Evolutionary conservation across 2,888 invertebrate species (phyloP).

Genomic region (Vesta saturnalis): DNA sequence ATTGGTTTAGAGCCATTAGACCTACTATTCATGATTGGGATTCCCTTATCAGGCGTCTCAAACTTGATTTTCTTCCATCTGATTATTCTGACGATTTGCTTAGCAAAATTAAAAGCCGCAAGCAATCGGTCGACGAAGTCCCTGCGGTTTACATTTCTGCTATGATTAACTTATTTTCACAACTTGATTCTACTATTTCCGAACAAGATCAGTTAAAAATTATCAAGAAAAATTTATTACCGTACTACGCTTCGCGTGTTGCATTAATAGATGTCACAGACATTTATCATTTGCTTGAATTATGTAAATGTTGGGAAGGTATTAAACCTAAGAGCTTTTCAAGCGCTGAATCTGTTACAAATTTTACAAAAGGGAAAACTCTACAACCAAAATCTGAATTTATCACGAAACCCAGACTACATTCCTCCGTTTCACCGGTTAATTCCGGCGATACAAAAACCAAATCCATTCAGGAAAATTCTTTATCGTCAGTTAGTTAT

Average conservation of each 20-base stretch:
- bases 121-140: background rate
- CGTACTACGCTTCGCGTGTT: background rate
- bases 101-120: background rate
- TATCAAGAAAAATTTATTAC: background rate
- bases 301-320: background rate
- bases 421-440: no score
- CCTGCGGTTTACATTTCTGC: background rate
- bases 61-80: background rate
- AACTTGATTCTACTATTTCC: background rate
- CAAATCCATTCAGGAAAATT: no score
- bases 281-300: background rate
- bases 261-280: background rate
- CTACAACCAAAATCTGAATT: no score
- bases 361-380: no score
- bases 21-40: background rate
- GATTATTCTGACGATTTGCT: slow-evolving; percentile 5
- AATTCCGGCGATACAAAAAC: no score
- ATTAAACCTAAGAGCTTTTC: no score
- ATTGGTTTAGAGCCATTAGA: background rate
- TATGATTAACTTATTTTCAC: background rate
- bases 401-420: no score
- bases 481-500: no score
- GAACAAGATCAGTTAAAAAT: background rate
- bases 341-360: no score
- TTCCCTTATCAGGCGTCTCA: background rate